A percentile compares a stretch with the other conserved stretches of the same genome.
Evolutionary conservation across 2,113 vertebrate genomes (phyloP).

Genomic region (Ranitomeya variabilis): DNA sequence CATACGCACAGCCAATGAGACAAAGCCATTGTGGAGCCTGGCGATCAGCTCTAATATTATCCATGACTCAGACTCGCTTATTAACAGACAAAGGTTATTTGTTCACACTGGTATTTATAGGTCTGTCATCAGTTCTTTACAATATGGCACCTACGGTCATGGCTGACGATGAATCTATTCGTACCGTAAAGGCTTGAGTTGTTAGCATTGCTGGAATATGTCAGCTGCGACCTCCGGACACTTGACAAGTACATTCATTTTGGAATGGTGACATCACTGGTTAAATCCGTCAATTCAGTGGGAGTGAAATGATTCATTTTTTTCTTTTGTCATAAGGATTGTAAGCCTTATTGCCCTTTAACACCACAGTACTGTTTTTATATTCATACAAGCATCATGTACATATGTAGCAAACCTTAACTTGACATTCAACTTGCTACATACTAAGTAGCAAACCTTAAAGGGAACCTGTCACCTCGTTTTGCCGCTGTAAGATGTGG

Average conservation of each 20-base stretch:
- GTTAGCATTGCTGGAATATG: constrained; percentile 47
- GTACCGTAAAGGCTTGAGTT: neutral
- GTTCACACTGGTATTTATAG: constrained; percentile 42
- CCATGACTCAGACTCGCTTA: constrained; percentile 14
- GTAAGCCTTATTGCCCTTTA: neutral
- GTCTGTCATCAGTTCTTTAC: constrained; percentile 33
- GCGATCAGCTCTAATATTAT: neutral
- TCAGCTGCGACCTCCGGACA: constrained; percentile 14
- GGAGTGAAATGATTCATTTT: neutral
- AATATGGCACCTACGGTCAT: neutral
- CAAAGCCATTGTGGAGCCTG: neutral
- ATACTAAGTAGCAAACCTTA: too few relatives aligned
- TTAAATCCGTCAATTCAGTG: neutral
- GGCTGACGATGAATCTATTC: constrained; percentile 21
- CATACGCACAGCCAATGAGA: neutral
- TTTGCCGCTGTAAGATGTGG: too few relatives aligned
- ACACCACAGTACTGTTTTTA: too few relatives aligned
- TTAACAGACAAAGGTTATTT: constrained; percentile 38
- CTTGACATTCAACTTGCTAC: too few relatives aligned
- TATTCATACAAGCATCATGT: too few relatives aligned
- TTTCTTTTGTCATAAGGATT: neutral
- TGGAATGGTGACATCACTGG: constrained; percentile 31
- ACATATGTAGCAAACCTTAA: too few relatives aligned
- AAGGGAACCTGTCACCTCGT: too few relatives aligned
- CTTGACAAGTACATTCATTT: constrained; percentile 40